Conservation (phyloP, 1,140 invertebrate species). For the Drosophila virilis region DNA sequence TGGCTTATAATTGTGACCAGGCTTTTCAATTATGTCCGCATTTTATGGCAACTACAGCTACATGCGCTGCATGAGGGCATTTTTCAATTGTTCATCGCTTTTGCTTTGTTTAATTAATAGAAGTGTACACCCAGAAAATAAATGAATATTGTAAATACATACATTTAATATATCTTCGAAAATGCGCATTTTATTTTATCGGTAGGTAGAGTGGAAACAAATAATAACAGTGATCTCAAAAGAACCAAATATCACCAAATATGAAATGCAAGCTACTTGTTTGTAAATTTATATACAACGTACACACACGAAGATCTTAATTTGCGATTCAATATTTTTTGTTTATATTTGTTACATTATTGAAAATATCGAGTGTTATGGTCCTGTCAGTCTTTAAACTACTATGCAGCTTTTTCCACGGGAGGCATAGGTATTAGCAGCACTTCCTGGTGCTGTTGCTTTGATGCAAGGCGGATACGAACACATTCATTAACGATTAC, state of each 20-base stretch:
- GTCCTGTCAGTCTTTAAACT: too few species aligned
- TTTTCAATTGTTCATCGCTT: constrained; percentile 54
- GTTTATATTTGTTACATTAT: too few species aligned
- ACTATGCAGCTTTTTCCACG: too few species aligned
- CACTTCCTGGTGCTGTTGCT: constrained; percentile 36
- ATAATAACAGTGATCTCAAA: not conserved
- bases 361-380: too few species aligned
- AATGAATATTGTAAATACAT: not conserved
- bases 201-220: not conserved
- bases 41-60: constrained; percentile 50
- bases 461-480: constrained; percentile 2
- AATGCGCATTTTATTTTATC: not conserved
- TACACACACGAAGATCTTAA: not conserved
- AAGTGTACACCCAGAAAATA: constrained; percentile 32
- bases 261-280: constrained; percentile 40
- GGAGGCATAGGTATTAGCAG: not conserved
- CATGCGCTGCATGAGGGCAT: constrained; percentile 55
- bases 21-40: constrained; percentile 65
- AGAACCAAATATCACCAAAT: not conserved
- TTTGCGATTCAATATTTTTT: too few species aligned
- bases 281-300: constrained; percentile 52
- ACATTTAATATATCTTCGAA: constrained; percentile 10
- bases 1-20: constrained; percentile 66
- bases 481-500: not conserved
- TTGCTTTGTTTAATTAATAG: constrained; percentile 59